Evolutionary conservation across 2,797 vertebrate genomes (phyloP).

Genomic region (Megalops cyprinoides): DNA sequence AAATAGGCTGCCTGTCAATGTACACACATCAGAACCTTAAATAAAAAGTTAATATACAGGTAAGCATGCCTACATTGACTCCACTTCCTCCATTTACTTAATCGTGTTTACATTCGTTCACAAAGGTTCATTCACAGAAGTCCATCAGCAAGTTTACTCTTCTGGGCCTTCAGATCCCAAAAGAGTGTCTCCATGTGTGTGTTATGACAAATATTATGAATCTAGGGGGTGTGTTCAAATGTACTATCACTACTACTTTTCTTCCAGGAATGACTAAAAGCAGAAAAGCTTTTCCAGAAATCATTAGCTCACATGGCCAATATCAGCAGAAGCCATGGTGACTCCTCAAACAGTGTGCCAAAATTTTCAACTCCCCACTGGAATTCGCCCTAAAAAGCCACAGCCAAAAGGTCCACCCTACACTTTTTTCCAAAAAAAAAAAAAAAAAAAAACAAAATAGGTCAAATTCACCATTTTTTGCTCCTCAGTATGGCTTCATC

Average conservation of each 20-base stretch:
- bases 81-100: background rate
- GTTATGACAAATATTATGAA: too few relatives aligned
- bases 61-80: constrained; percentile 6
- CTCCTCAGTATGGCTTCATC: constrained; percentile 10
- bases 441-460: too few relatives aligned
- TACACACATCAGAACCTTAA: constrained; percentile 19
- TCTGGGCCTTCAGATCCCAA: background rate
- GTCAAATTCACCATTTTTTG: background rate
- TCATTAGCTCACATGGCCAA: too few relatives aligned
- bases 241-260: too few relatives aligned
- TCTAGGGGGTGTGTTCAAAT: too few relatives aligned
- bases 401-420: background rate
- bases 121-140: constrained; percentile 6
- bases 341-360: too few relatives aligned
- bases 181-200: background rate
- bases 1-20: background rate
- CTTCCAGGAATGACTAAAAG: background rate
- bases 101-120: constrained; percentile 17
- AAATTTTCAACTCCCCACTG: background rate
- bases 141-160: background rate
- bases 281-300: too few relatives aligned
- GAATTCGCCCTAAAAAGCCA: too few relatives aligned
- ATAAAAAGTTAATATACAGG: constrained; percentile 14
- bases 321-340: background rate
- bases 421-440: too few relatives aligned